Base-by-base conservation (phyloP, 1,140 invertebrate species). In the Dendrolimus kikuchii region DNA sequence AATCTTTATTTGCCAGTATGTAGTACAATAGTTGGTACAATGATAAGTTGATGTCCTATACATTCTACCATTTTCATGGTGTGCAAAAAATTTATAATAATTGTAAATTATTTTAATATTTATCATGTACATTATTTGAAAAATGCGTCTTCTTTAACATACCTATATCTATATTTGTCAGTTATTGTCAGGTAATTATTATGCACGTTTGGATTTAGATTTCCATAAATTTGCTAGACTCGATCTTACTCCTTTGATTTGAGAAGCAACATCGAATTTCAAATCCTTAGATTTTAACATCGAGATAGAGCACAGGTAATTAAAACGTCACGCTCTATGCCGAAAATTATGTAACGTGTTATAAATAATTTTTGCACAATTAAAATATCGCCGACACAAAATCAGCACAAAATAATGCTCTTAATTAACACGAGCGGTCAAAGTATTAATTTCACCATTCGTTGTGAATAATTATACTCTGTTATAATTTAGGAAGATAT, bases 401-500 rank as follows among this genome's bases (percentile, higher is more conserved):
- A 55, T 55, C 55, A 42, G 47, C 53, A 57, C 58, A 66, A 66
- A 70, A 70, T 65, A 70, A 73, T 64, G 54, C 58, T 68, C 64
- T 68, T 81, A 81, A 86, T 84, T 81, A 81, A 82, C 75, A 77
- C 66, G 68, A 73, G 62, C 79, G 71, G 74, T 74, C 67, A 82
- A 82, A 86, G 79, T 86, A 86, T 86, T 84, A 84, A 81, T 82
- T 86, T 83, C 78, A 73, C 71, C 77, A 81, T 82, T 82, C 84
- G 83, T 80, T 81, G 72, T 81, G 77, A 84, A 58, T 86, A 84
- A 86, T 84, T 81, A 74, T 77, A 64, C 62, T 53, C 57, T 51
- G 65, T 61, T 65, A 73, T 68, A 78, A 81, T 81, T 81, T 71
- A 70, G 66, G 59, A 64, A 72, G 73, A 76, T 74, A 79, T 80